Conservation (phyloP, 2,113 vertebrate genomes). For the Hemichromis elongatus region DNA sequence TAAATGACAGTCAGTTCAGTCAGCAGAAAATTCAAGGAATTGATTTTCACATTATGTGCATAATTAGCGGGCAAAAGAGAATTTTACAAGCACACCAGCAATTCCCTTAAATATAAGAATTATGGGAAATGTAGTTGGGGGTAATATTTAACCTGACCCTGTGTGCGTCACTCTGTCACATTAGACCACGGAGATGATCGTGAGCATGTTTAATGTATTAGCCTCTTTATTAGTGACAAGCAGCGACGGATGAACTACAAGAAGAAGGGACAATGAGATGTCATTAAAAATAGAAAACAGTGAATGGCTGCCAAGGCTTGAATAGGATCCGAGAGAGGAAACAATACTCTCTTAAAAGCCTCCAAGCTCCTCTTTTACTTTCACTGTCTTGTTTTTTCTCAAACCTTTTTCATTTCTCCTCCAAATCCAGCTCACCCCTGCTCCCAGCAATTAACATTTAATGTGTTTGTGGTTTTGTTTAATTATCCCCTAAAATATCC, state of each 20-base stretch:
- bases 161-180: conserved; percentile 22
- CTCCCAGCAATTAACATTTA: neutral
- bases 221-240: conserved; percentile 54
- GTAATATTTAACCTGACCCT: conserved; percentile 21
- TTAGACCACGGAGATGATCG: conserved; percentile 27
- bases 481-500: neutral
- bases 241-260: conserved; percentile 62
- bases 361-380: conserved; percentile 13
- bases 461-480: neutral
- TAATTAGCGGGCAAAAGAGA: neutral
- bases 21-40: neutral
- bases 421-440: neutral
- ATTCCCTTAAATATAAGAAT: neutral
- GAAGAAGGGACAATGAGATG: conserved; percentile 56
- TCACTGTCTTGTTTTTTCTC: neutral
- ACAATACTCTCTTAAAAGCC: conserved; percentile 22
- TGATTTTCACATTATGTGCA: neutral
- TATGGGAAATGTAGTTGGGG: conserved; percentile 36
- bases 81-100: neutral
- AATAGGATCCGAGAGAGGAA: conserved; percentile 44
- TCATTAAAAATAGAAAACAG: conserved; percentile 66
- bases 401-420: neutral
- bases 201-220: conserved; percentile 64
- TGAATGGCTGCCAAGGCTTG: conserved; percentile 44
- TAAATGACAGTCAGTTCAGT: neutral